These are phyloP conservation scores for Erinaceus europaeus DNA, from an alignment of 2,113 vertebrate species.

Conservation along the genomic window DNA sequence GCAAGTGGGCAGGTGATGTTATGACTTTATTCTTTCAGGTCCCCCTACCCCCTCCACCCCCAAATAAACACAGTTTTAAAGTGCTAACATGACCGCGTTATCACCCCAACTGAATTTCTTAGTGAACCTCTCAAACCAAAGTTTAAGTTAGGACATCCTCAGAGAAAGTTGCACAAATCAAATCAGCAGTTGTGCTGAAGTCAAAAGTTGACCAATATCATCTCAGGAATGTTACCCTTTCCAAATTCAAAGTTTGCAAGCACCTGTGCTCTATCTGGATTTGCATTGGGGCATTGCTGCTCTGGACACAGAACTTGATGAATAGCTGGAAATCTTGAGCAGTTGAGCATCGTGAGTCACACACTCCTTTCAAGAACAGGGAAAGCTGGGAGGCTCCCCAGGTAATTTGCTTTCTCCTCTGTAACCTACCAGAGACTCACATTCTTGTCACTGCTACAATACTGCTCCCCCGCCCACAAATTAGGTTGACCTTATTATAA, in stretches of 20 bases:
- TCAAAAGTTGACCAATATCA: rapidly evolving
- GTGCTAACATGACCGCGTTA: background rate
- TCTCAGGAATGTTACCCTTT: background rate
- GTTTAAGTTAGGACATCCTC: background rate
- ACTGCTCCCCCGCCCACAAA: background rate
- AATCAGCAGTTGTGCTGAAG: background rate
- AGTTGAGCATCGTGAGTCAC: background rate
- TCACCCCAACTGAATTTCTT: background rate
- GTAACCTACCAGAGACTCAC: background rate
- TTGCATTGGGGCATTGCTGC: no score
- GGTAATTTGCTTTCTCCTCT: background rate
- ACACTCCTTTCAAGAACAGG: background rate
- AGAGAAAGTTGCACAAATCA: background rate
- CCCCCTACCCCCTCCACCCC: no score
- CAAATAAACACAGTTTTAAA: conserved; percentile 47
- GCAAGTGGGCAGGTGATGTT: background rate
- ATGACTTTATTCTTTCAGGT: background rate
- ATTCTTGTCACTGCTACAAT: background rate
- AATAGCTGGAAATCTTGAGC: background rate
- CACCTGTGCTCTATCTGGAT: no score
- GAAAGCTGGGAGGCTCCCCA: background rate
- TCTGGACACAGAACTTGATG: background rate
- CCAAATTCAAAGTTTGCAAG: no score
- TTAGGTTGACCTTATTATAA: no score
- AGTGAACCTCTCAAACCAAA: background rate